Conservation (phyloP, 2,797 vertebrate species). For the Carduelis carduelis region DNA sequence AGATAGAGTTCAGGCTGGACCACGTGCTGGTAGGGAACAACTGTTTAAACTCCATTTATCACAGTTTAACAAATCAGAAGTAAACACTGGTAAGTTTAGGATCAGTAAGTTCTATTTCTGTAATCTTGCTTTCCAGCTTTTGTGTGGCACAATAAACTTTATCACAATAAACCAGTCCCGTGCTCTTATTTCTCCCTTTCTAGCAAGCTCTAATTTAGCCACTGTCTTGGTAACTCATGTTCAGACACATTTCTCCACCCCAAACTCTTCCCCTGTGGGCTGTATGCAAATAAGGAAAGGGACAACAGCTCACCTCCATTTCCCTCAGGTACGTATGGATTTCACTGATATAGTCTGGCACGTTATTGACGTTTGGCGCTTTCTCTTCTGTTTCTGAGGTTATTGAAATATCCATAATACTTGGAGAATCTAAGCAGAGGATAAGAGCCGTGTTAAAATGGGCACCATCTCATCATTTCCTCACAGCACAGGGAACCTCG, state of each 20-base stretch:
- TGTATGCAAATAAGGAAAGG: neutral
- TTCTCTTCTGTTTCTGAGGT: constrained; percentile 82
- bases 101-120: neutral
- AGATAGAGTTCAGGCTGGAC: neutral
- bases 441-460: neutral
- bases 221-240: neutral
- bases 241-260: neutral
- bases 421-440: constrained; percentile 85
- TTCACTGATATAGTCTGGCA: constrained; percentile 87
- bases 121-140: neutral
- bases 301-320: constrained; percentile 84
- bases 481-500: neutral
- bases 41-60: neutral
- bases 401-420: constrained; percentile 90
- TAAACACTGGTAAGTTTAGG: neutral
- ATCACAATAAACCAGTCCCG: neutral
- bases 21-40: neutral
- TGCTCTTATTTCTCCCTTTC: neutral
- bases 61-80: neutral
- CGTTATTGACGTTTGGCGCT: constrained; percentile 80
- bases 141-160: neutral
- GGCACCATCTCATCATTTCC: neutral
- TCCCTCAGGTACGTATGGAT: constrained; percentile 90
- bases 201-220: neutral
- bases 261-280: neutral